Evolutionary conservation across 1,140 invertebrate species (phyloP), one percentile per base, ranked within the genome.

Genomic region (Tachypleus tridentatus): DNA sequence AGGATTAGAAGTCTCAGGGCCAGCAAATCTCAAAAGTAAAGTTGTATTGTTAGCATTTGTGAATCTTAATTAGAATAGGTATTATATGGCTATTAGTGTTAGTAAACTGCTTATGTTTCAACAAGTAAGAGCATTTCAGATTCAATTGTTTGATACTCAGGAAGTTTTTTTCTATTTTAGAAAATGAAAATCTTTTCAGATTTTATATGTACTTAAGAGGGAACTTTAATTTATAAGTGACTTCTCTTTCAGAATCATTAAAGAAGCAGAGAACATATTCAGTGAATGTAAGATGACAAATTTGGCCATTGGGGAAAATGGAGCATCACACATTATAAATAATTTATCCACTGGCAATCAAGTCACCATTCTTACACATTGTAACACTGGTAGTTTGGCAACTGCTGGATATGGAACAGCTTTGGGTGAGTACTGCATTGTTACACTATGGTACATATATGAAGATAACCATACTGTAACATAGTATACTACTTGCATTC

Each of bases 381-480:
- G 97, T 75, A 99, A 99, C 76, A 99, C 97, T 8, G 97, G 97
- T 0, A 93, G 92, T 5, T 79, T 99, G 68, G 97, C 97, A 3
- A 99, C 97, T 49, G 90, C 91, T 66, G 94, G 91, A 6, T 98
- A 96, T 79, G 97, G 97, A 4, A 99, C 97, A 50, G 97, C 97
- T 49, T 80, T 99, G 60, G 97, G 80, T 81, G 73, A 63, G 49
- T 29, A 57, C 48, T 48, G 51, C 47, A 63, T 70, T 3, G 9
- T 9, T 60, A 51, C 7, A 67, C 57, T 29, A 29, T 29, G 29
- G 29, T 29, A 29, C 29, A 29, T 29, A 29, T 29, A 29, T 29
- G 29, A 29, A 29, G 29, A 29, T 29, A 29, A 29, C 29, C 29
- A 29, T 29, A 29, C 29, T 29, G 29, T 29, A 29, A 29, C 29